These are phyloP conservation scores for Trissonchulus sp. DNA, from an alignment of 2,888 invertebrate species.

Conservation along the genomic window DNA sequence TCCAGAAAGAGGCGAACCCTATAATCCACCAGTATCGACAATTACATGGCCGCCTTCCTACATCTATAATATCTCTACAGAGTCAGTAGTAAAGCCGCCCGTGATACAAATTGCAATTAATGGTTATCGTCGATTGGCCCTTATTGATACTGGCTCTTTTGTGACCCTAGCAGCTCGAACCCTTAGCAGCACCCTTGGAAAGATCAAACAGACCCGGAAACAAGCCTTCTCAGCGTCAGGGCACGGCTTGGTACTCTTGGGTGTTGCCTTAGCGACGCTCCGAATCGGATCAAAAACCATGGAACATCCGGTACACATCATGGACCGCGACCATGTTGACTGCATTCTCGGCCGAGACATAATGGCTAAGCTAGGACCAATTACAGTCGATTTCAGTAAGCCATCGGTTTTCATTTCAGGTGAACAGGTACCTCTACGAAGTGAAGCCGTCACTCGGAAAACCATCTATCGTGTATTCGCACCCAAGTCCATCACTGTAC, in stretches of 20 bases:
- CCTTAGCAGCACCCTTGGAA: background rate
- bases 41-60: background rate
- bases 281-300: background rate
- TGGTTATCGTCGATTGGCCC: background rate
- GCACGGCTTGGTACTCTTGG: background rate
- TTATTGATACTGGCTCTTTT: background rate
- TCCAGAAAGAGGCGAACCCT: no score
- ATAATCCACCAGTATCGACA: no score
- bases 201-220: background rate
- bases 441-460: no score
- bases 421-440: background rate
- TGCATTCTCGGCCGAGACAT: background rate
- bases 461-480: background rate
- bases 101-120: background rate
- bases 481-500: background rate
- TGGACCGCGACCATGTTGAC: background rate
- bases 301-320: background rate
- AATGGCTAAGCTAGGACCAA: background rate
- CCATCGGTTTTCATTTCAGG: background rate
- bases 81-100: background rate
- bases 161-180: background rate
- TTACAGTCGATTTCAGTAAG: conserved; percentile 4
- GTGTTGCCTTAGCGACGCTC: background rate
- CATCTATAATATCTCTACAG: background rate
- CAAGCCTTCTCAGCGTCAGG: background rate